phyloP scores from a whole-genome alignment of 2,888 invertebrate species.

The Aricia artaxerxes region DNA sequence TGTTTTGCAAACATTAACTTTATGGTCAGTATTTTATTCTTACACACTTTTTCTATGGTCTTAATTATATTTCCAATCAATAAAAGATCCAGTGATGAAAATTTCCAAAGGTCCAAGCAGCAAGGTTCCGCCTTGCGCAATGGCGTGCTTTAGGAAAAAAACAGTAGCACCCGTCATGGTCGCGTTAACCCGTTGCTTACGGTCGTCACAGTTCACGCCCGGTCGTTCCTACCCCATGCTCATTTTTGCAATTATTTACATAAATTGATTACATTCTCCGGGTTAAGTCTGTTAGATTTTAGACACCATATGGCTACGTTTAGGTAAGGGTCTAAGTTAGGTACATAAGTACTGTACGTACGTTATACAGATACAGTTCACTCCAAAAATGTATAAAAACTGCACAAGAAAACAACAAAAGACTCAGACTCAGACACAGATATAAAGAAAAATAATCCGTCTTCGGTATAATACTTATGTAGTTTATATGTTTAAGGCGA shows the following conservation, averaged over 20 bases:
- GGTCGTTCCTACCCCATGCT: conserved; percentile 17
- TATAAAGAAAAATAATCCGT: too few species aligned
- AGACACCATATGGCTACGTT: background rate
- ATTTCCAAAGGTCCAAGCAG: background rate
- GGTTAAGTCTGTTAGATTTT: conserved; percentile 11
- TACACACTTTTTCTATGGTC: too few species aligned
- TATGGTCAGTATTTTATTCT: too few species aligned
- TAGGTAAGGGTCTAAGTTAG: background rate
- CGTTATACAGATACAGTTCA: too few species aligned
- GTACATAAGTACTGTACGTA: background rate
- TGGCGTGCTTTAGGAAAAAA: background rate
- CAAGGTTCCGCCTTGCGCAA: background rate
- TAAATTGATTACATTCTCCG: conserved; percentile 27
- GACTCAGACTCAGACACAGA: too few species aligned
- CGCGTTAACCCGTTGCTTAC: conserved; percentile 42
- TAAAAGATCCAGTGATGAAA: background rate
- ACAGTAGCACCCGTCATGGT: conserved; percentile 41
- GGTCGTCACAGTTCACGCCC: conserved; percentile 34
- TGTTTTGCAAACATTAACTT: too few species aligned
- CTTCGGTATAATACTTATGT: too few species aligned
- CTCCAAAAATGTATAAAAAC: too few species aligned
- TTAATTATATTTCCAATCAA: background rate
- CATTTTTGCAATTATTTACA: conserved; percentile 31
- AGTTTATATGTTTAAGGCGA: background rate
- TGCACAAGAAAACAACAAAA: too few species aligned